Conservation (phyloP, 1,140 invertebrate genomes). For the Drosophila sproati region DNA sequence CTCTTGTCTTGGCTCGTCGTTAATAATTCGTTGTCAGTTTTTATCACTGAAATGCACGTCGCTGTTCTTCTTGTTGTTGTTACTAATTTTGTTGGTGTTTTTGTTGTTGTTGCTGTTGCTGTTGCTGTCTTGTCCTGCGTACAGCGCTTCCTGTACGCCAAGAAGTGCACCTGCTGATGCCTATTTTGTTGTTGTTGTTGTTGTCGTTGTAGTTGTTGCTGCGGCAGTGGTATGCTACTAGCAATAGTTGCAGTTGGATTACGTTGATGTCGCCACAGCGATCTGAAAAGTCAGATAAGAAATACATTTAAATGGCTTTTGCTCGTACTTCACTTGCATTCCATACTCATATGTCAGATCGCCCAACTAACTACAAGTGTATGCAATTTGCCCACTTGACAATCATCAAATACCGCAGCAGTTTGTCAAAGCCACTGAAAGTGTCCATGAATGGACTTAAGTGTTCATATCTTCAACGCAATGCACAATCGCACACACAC, state of each 20-base stretch:
- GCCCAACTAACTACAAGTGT: not conserved
- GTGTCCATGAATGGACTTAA: constrained; percentile 72
- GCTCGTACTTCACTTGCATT: constrained; percentile 32
- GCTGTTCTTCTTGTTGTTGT: constrained; percentile 6
- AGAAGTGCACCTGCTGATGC: constrained; percentile 48
- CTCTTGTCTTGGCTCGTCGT: constrained; percentile 53
- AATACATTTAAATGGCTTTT: constrained; percentile 57
- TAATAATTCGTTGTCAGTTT: constrained; percentile 59
- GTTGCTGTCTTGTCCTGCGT: constrained; percentile 36
- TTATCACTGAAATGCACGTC: constrained; percentile 20
- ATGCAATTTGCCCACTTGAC: constrained; percentile 62
- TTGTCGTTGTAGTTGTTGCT: constrained; percentile 35
- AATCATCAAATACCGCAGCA: constrained; percentile 48
- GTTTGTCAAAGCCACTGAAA: constrained; percentile 62
- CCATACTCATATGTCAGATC: constrained; percentile 18
- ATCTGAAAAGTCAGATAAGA: constrained; percentile 75
- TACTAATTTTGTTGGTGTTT: too few relatives aligned
- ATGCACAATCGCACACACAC: constrained; percentile 8
- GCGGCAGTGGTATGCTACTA: constrained; percentile 35
- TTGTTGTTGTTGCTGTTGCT: not conserved
- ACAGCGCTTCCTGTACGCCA: constrained; percentile 65
- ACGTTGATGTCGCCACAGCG: constrained; percentile 57
- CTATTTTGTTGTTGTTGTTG: constrained; percentile 22
- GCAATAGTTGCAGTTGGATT: constrained; percentile 73
- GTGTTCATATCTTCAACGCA: constrained; percentile 65